Base-by-base conservation (phyloP, 2,888 invertebrate species). In the Apoda limacodes region DNA sequence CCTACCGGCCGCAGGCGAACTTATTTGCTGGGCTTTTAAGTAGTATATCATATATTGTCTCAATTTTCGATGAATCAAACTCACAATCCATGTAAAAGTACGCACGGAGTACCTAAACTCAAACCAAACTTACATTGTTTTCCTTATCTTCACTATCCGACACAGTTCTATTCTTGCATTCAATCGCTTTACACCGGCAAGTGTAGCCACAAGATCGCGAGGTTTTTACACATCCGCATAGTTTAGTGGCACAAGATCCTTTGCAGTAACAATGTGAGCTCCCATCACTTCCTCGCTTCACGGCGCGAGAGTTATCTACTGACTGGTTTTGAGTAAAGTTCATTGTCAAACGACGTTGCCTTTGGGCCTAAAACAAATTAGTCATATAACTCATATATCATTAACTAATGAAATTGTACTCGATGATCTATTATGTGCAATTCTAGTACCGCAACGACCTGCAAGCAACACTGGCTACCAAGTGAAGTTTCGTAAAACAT, bases 211-310 rank as follows among this genome's bases (percentile, higher is more conserved):
- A 88, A 1, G 53, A 50, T 20, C 46, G 43, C 3, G 59, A 64
- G 2, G 72, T 50, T 60, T 85, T 87, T 4, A 82, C 72, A 40
- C 88, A 88, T 10, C 83, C 76, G 57, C 88, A 88, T 29, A 82
- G 51, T 48, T 82, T 78, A 17, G 75, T 82, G 34, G 67, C 55
- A 49, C 88, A 88, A 25, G 72, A 71, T 2, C 84, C 83, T 52
- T 85, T 84, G 43, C 88, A 88, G 1, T 66, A 56, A 60, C 89
- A 88, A 50, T 82, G 82, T n/a, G 81, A 53, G 0, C 82, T 59
- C 2, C 85, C 86, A 48, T 85, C 84, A 2, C 78, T 82, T 22
- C 74, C 63, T 14, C 87, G 76, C 60, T 88, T 88, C 1, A 59
- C 23, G 28, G 13, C 24, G 5, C 25, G 22, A 1, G 42, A 34